phyloP scores from a whole-genome alignment of 2,113 vertebrate genomes.

The Trematomus loennbergii region DNA sequence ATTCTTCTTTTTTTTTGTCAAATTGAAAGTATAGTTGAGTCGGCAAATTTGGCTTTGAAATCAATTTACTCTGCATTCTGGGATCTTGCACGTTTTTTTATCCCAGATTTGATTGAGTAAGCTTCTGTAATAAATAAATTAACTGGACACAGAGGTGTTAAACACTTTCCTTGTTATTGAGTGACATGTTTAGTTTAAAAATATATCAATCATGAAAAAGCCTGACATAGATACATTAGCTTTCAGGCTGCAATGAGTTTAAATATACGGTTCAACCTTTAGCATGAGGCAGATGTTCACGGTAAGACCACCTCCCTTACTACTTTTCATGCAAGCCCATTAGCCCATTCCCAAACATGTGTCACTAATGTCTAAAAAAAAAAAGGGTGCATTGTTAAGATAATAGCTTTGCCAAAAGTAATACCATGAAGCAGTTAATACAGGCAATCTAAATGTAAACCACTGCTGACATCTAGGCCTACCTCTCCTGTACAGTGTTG shows the following conservation, averaged over 20 bases:
- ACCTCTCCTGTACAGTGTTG: no score
- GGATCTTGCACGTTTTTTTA: not conserved
- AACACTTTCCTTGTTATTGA: not conserved
- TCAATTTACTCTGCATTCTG: conserved; percentile 7
- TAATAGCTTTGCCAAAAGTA: not conserved
- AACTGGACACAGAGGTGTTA: not conserved
- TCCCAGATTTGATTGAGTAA: conserved; percentile 11
- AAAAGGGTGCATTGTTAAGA: not conserved
- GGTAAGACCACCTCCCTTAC: not conserved
- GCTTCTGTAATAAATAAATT: conserved; percentile 3
- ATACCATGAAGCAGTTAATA: conserved; percentile 2
- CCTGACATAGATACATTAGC: not conserved
- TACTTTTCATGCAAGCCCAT: not conserved
- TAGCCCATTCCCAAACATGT: conserved; percentile 6
- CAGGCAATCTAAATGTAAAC: conserved; percentile 22
- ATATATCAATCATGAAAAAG: conserved; percentile 35
- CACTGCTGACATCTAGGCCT: conserved; percentile 6
- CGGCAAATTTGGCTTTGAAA: conserved; percentile 6
- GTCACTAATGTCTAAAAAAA: conserved; percentile 16
- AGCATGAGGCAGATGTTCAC: not conserved
- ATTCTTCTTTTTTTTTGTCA: not conserved
- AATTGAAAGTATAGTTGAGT: conserved; percentile 12
- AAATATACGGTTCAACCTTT: not conserved
- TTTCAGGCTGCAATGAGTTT: not conserved
- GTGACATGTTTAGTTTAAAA: conserved; percentile 4